phyloP scores from a whole-genome alignment of 1,140 invertebrate genomes.

The Cyclina sinensis region DNA sequence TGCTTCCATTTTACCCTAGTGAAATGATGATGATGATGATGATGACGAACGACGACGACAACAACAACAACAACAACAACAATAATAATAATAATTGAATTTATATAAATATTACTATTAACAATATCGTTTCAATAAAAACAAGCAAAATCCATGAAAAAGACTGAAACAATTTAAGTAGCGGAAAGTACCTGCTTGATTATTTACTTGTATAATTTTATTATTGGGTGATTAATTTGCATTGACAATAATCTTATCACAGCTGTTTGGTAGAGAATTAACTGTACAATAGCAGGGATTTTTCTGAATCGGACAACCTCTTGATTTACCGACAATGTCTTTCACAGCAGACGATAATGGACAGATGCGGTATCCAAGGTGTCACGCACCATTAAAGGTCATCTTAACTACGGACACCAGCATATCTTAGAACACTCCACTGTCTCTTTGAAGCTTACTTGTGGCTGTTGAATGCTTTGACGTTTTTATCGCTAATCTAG shows the following conservation, averaged over 20 bases:
- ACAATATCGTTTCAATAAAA: too few species aligned
- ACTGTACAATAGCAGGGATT: constrained; percentile 13
- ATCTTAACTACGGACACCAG: not conserved
- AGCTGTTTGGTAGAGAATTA: constrained; percentile 35
- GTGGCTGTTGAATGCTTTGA: constrained; percentile 9
- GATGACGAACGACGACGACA: too few species aligned
- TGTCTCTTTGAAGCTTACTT: constrained; percentile 42
- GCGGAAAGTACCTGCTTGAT: not conserved
- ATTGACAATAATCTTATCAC: constrained; percentile 10
- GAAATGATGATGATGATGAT: too few species aligned
- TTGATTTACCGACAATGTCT: constrained; percentile 5
- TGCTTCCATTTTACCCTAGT: too few species aligned
- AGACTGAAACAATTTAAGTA: too few species aligned
- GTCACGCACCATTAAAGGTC: not conserved
- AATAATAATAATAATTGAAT: too few species aligned
- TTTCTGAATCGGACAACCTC: constrained; percentile 5
- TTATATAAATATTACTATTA: too few species aligned
- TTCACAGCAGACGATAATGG: constrained; percentile 12
- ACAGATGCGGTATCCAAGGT: constrained; percentile 42
- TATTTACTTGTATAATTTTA: not conserved
- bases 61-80: too few species aligned
- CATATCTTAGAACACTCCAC: constrained; percentile 30
- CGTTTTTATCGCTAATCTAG: constrained; percentile 40
- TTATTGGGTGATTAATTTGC: constrained; percentile 50
- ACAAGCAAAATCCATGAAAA: too few species aligned